Conservation (phyloP, 2,113 vertebrate genomes). For the Ahaetulla prasina region DNA sequence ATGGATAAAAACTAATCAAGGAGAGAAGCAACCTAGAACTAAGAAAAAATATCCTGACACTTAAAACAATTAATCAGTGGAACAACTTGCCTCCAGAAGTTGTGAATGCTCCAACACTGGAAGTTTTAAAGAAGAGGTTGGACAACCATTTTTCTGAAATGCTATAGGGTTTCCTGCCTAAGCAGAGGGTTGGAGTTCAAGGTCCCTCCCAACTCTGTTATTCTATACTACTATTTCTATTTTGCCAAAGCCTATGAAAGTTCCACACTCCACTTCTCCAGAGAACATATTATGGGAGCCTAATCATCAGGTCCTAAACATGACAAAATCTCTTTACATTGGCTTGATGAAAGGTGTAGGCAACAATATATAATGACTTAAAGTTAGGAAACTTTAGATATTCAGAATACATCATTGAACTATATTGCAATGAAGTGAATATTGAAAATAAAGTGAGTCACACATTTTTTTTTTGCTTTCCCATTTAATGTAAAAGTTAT, state of each 20-base stretch:
- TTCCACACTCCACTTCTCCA: neutral
- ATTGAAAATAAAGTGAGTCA: neutral
- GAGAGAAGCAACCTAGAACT: too few species aligned
- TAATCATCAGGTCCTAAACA: neutral
- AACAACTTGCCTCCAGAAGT: too few species aligned
- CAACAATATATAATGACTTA: neutral
- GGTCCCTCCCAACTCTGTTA: too few species aligned
- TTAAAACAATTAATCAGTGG: too few species aligned
- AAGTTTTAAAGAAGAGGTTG: too few species aligned
- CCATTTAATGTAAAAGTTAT: neutral
- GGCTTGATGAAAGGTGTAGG: neutral
- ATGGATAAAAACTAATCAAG: too few species aligned
- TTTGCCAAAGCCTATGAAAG: neutral
- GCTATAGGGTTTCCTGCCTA: too few species aligned
- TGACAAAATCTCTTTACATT: neutral
- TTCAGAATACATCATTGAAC: neutral
- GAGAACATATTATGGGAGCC: neutral
- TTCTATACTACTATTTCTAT: neutral
- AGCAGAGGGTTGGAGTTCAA: too few species aligned
- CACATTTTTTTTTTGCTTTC: neutral
- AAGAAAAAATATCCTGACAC: too few species aligned
- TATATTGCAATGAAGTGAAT: neutral
- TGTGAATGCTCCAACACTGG: too few species aligned
- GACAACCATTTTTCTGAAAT: too few species aligned
- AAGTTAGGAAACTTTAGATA: neutral